These are phyloP conservation scores for Anthonomus grandis DNA, from an alignment of 1,140 invertebrate genomes.

Conservation along the genomic window DNA sequence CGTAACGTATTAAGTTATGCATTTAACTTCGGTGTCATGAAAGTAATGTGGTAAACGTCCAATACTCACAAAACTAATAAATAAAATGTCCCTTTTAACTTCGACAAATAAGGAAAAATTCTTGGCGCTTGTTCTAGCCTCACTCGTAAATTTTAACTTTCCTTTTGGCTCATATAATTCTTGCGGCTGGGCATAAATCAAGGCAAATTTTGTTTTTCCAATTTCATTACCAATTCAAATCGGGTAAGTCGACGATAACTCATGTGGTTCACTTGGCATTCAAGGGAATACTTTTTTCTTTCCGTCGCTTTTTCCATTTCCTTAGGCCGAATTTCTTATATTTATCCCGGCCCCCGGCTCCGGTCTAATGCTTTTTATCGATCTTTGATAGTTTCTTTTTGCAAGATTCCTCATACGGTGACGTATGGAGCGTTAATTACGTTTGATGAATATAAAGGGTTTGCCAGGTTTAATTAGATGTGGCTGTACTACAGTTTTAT, in stretches of 20 bases:
- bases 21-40: too few species aligned
- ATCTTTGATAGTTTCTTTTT: constrained; percentile 31
- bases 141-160: constrained; percentile 30
- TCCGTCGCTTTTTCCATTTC: constrained; percentile 15
- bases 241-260: constrained; percentile 40
- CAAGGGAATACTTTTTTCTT: constrained; percentile 31
- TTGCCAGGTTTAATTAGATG: too few species aligned
- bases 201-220: constrained; percentile 35
- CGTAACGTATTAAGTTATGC: too few species aligned
- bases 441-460: too few species aligned
- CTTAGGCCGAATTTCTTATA: too few species aligned
- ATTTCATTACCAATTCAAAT: constrained; percentile 45
- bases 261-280: constrained; percentile 40
- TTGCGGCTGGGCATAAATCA: constrained; percentile 39
- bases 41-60: too few species aligned
- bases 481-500: too few species aligned
- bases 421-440: too few species aligned
- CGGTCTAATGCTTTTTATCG: constrained; percentile 32
- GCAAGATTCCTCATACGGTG: too few species aligned
- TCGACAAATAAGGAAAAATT: constrained; percentile 22
- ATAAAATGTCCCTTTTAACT: too few species aligned
- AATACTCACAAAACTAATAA: too few species aligned
- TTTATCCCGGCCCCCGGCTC: too few species aligned
- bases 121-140: constrained; percentile 19
- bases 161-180: constrained; percentile 37